Evolutionary conservation across 1,140 invertebrate genomes (phyloP).

Genomic region (Mesaphorura yosii): DNA sequence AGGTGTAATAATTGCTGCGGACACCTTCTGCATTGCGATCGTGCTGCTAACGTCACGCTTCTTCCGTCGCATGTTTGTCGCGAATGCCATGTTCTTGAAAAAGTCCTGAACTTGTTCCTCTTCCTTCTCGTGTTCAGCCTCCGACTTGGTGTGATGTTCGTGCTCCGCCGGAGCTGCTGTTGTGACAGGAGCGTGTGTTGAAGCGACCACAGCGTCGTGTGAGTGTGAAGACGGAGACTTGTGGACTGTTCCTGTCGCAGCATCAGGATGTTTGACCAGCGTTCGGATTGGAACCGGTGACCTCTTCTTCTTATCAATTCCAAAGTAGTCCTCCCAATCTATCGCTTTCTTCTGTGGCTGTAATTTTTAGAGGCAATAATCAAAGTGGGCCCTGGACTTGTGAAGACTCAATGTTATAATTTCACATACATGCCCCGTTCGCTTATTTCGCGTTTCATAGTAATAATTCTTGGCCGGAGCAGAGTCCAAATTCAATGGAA

Average conservation of each 20-base stretch:
- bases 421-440: constrained; percentile 2
- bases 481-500: too few species aligned
- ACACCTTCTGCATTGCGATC: not conserved
- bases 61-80: constrained; percentile 22
- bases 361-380: too few species aligned
- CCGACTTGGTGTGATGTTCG: constrained; percentile 25
- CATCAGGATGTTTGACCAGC: not conserved
- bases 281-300: too few species aligned
- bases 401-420: too few species aligned
- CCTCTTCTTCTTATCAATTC: constrained; percentile 61
- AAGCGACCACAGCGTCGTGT: not conserved
- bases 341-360: constrained; percentile 56
- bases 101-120: constrained; percentile 38
- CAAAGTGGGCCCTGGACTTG: too few species aligned
- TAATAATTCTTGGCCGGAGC: too few species aligned
- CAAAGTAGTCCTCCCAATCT: constrained; percentile 74
- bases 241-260: not conserved
- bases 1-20: not conserved
- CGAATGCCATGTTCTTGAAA: constrained; percentile 36
- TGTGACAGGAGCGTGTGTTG: not conserved
- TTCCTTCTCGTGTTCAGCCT: too few species aligned
- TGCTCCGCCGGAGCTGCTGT: constrained; percentile 3
- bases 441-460: not conserved
- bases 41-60: too few species aligned
- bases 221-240: not conserved